These are phyloP conservation scores for Chouioia cunea DNA, from an alignment of 2,888 invertebrate species.

Conservation along the genomic window DNA sequence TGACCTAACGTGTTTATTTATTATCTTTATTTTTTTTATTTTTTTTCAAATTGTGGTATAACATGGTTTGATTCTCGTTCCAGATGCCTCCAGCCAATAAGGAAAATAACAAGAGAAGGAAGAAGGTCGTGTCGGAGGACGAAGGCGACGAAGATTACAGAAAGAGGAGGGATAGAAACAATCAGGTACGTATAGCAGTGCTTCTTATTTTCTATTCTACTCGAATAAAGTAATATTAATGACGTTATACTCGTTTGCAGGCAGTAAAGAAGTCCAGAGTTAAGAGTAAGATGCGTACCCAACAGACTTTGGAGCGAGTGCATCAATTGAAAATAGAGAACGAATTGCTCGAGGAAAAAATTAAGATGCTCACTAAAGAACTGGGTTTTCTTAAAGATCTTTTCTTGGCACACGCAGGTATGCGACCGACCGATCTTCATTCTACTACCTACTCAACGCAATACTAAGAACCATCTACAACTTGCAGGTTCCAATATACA, in stretches of 20 bases:
- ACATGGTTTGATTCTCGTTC: not conserved
- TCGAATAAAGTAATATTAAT: slow-evolving; percentile 13
- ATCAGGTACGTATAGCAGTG: slow-evolving; percentile 77
- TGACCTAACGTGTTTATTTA: not conserved
- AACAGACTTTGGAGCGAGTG: slow-evolving; percentile 82
- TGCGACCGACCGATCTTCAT: slow-evolving; percentile 57
- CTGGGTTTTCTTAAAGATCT: slow-evolving; percentile 84
- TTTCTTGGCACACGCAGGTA: slow-evolving; percentile 83
- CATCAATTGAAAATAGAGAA: slow-evolving; percentile 83
- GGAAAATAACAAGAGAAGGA: slow-evolving; percentile 60
- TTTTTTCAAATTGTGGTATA: too few relatives aligned
- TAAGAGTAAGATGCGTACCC: slow-evolving; percentile 82
- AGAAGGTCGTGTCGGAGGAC: slow-evolving; percentile 70
- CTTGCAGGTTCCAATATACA: slow-evolving; percentile 62
- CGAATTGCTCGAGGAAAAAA: slow-evolving; percentile 83
- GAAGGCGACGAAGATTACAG: slow-evolving; percentile 81
- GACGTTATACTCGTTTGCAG: slow-evolving; percentile 66
- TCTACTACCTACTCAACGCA: slow-evolving; percentile 5
- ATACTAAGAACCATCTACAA: not conserved
- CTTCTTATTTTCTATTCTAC: too few relatives aligned
- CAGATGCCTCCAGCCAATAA: slow-evolving; percentile 67
- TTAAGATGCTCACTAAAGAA: slow-evolving; percentile 84
- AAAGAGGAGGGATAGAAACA: slow-evolving; percentile 81
- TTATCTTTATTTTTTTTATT: too few relatives aligned
- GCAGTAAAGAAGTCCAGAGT: slow-evolving; percentile 87